A percentile compares a stretch with the other conserved stretches of the same genome.
phyloP scores from a whole-genome alignment of 2,113 vertebrate genomes.

The Halcyon senegalensis region DNA sequence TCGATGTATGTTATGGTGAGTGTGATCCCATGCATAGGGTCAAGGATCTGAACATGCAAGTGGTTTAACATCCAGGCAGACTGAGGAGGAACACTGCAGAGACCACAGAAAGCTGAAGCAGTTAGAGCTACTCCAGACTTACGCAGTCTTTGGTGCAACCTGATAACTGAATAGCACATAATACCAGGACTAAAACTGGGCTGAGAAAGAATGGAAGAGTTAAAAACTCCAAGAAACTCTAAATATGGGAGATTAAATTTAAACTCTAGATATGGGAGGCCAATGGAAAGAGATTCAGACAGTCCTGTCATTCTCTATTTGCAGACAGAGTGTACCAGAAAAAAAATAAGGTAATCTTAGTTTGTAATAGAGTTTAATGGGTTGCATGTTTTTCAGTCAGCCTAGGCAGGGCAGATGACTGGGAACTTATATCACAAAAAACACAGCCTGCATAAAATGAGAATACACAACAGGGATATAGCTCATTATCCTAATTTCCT shows the following conservation, averaged over 20 bases:
- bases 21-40: not conserved
- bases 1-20: not conserved
- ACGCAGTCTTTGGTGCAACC: not conserved
- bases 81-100: not conserved
- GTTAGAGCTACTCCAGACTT: not conserved
- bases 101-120: not conserved
- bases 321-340: not conserved
- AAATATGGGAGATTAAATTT: not conserved
- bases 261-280: not conserved
- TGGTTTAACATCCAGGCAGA: not conserved
- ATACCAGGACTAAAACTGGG: not conserved
- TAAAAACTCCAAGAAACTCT: not conserved
- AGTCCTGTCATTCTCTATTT: not conserved
- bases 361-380: not conserved
- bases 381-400: not conserved
- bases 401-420: not conserved
- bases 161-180: not conserved
- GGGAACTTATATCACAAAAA: not conserved
- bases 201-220: not conserved
- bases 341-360: not conserved
- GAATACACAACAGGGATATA: not conserved
- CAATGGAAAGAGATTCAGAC: not conserved
- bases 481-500: conserved; percentile 8
- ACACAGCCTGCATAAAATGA: not conserved
- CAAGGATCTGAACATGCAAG: not conserved